These are phyloP conservation scores for Prionailurus bengalensis DNA, from an alignment of 2,113 vertebrate genomes.

Conservation along the genomic window DNA sequence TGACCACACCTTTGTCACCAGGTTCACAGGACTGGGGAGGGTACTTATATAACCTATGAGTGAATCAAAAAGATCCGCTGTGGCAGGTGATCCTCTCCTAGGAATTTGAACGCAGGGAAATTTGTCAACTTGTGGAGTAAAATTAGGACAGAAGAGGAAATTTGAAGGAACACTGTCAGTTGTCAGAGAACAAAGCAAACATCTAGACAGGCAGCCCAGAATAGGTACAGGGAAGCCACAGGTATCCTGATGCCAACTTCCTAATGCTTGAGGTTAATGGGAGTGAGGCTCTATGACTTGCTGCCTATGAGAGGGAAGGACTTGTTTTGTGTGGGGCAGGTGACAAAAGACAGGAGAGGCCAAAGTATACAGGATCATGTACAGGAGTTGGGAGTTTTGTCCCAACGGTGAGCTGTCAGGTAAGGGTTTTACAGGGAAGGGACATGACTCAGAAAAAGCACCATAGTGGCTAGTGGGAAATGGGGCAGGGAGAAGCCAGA, in stretches of 20 bases:
- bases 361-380: not conserved
- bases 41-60: not conserved
- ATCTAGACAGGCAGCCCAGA: not conserved
- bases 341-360: not conserved
- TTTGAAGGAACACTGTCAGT: not conserved
- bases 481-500: not conserved
- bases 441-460: not conserved
- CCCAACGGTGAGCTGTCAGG: not conserved
- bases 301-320: not conserved
- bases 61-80: not conserved
- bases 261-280: not conserved
- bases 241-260: not conserved
- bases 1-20: not conserved
- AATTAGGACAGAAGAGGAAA: not conserved
- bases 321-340: not conserved
- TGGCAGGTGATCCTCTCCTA: not conserved
- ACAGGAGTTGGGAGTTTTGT: not conserved
- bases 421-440: not conserved
- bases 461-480: not conserved
- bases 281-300: not conserved
- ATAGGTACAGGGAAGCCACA: not conserved
- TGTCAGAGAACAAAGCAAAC: not conserved
- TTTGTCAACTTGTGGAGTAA: not conserved
- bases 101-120: not conserved
- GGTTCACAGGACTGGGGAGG: not conserved